Evolutionary conservation across 2,113 vertebrate genomes (phyloP).

Genomic region (Aramus guarauna): DNA sequence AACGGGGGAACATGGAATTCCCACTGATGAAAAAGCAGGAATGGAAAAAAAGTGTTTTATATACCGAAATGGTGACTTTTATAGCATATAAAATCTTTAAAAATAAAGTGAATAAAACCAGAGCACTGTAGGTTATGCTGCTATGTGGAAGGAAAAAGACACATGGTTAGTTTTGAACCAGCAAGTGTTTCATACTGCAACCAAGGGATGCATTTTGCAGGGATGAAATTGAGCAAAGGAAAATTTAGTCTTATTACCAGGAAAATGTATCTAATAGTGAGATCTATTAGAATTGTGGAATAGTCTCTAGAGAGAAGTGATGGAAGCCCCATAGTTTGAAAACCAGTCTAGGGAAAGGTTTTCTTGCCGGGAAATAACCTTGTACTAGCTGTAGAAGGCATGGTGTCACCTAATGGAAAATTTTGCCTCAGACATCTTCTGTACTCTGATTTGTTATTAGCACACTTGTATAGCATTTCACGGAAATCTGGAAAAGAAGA

Average conservation of each 20-base stretch:
- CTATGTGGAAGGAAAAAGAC: background rate
- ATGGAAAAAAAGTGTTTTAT: background rate
- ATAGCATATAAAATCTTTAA: background rate
- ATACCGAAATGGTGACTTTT: background rate
- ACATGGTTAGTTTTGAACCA: conserved; percentile 29
- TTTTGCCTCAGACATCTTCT: background rate
- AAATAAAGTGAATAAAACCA: background rate
- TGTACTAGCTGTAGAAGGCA: background rate
- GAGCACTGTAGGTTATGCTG: background rate
- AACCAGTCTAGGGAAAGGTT: background rate
- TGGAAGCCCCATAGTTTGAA: background rate
- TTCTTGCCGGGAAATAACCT: background rate
- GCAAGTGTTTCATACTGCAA: conserved; percentile 34
- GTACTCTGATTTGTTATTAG: background rate
- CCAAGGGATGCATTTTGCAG: conserved; percentile 37
- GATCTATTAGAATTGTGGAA: conserved; percentile 16
- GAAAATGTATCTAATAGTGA: conserved; percentile 44
- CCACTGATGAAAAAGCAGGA: background rate
- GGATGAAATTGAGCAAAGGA: conserved; percentile 38
- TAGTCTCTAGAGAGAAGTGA: conserved; percentile 13
- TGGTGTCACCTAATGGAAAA: background rate
- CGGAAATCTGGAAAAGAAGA: background rate
- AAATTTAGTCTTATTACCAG: conserved; percentile 51
- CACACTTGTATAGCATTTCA: background rate
- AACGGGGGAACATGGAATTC: background rate